These are phyloP conservation scores for Petrocephalus microphthalmus DNA, from an alignment of 2,113 vertebrate genomes.

Conservation along the genomic window DNA sequence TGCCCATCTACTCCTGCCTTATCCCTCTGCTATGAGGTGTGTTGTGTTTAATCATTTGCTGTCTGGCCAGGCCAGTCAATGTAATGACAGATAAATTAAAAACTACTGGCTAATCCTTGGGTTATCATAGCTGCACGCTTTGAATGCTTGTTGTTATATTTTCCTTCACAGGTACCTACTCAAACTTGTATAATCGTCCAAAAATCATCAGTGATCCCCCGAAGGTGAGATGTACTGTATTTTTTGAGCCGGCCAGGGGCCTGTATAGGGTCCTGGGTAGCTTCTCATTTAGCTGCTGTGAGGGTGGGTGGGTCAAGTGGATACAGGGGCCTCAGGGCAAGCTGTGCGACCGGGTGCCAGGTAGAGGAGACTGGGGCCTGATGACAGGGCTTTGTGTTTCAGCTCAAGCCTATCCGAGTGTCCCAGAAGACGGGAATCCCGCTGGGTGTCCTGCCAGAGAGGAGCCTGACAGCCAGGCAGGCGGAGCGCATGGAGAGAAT, in stretches of 20 bases:
- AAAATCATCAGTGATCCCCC: conserved; percentile 82
- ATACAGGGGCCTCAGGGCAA: not conserved
- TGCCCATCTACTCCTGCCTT: not conserved
- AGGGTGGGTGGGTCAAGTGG: not conserved
- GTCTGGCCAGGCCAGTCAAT: not conserved
- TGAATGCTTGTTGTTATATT: not conserved
- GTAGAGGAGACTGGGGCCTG: not conserved
- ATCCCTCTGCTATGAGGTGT: not conserved
- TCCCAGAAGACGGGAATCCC: conserved; percentile 87
- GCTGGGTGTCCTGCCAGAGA: conserved; percentile 69
- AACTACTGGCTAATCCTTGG: not conserved
- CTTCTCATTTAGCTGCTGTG: not conserved
- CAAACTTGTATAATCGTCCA: conserved; percentile 91
- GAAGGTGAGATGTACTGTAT: conserved; percentile 63
- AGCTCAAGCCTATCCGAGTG: conserved; percentile 73
- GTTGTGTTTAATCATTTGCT: not conserved
- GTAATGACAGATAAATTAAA: not conserved
- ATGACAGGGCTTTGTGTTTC: conserved; percentile 29
- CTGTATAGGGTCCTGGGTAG: not conserved
- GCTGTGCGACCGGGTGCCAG: not conserved
- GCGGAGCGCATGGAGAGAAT: conserved; percentile 79
- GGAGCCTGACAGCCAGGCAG: conserved; percentile 73
- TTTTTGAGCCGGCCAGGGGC: not conserved
- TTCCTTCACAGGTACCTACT: conserved; percentile 78
- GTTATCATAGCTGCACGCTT: not conserved